These are phyloP conservation scores for Pegoplata infirma DNA, from an alignment of 2,888 invertebrate species.

Conservation along the genomic window DNA sequence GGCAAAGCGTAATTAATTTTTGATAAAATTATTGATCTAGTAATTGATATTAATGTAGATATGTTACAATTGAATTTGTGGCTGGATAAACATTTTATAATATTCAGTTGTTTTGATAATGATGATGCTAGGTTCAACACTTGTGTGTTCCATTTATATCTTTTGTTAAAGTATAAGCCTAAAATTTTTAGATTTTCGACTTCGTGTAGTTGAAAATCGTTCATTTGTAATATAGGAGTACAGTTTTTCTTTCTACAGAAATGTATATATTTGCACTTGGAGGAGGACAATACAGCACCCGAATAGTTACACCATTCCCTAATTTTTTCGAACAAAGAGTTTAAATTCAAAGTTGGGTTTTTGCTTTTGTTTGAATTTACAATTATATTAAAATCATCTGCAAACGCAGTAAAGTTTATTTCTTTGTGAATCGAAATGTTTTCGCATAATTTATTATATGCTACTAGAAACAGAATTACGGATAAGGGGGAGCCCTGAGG, in stretches of 20 bases:
- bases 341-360: neutral
- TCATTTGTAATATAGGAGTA: neutral
- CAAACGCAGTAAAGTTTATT: no score
- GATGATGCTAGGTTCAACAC: neutral
- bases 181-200: neutral
- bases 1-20: conserved; percentile 46
- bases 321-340: neutral
- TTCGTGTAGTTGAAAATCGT: neutral
- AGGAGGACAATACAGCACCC: neutral
- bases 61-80: conserved; percentile 16
- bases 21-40: conserved; percentile 29
- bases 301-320: conserved; percentile 4
- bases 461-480: no score
- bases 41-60: conserved; percentile 12
- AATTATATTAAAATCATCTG: conserved; percentile 12
- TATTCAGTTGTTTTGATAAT: neutral
- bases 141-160: neutral
- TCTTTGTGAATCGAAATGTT: no score
- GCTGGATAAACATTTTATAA: conserved; percentile 15
- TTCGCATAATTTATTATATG: no score
- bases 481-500: no score
- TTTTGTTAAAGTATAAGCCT: neutral
- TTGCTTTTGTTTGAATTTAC: neutral
- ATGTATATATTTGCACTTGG: conserved; percentile 6
- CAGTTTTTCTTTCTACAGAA: conserved; percentile 8